Conservation (phyloP, 2,888 invertebrate genomes). For the Catotricha subobsoleta region DNA sequence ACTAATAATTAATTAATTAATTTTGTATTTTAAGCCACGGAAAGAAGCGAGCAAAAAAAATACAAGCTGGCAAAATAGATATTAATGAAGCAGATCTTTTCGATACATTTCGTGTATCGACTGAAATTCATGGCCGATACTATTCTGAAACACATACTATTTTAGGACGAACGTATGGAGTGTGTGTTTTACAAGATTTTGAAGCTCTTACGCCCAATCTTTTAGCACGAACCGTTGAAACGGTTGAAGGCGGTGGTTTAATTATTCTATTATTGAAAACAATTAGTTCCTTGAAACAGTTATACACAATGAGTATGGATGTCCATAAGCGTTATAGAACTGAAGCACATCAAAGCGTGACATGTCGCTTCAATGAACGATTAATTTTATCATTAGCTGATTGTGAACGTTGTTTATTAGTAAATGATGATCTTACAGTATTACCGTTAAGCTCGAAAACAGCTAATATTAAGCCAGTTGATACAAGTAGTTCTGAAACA, state of each 20-base stretch:
- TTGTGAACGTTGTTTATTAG: constrained; percentile 74
- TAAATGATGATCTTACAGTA: constrained; percentile 84
- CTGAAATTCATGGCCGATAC: constrained; percentile 92
- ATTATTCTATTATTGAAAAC: constrained; percentile 74
- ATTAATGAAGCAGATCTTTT: constrained; percentile 92
- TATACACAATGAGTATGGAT: constrained; percentile 96
- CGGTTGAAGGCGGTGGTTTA: constrained; percentile 93
- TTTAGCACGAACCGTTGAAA: constrained; percentile 90
- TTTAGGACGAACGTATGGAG: constrained; percentile 91
- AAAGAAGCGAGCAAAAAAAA: constrained; percentile 85
- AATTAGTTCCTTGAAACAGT: constrained; percentile 74
- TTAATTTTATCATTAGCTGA: constrained; percentile 80
- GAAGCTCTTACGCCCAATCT: constrained; percentile 96
- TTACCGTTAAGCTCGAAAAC: constrained; percentile 84
- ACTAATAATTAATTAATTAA: background rate
- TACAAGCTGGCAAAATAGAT: constrained; percentile 71
- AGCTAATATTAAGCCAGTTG: constrained; percentile 39
- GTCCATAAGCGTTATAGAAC: constrained; percentile 85
- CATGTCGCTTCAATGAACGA: constrained; percentile 90
- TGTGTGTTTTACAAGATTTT: constrained; percentile 92
- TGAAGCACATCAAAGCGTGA: constrained; percentile 80
- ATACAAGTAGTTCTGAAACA: background rate
- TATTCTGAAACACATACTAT: constrained; percentile 96
- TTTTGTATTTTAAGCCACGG: constrained; percentile 45
- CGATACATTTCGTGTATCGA: constrained; percentile 88